Evolutionary conservation across 1,140 invertebrate genomes (phyloP), one percentile per base, ranked within the genome.

Genomic region (Lasaia peninsularis): DNA sequence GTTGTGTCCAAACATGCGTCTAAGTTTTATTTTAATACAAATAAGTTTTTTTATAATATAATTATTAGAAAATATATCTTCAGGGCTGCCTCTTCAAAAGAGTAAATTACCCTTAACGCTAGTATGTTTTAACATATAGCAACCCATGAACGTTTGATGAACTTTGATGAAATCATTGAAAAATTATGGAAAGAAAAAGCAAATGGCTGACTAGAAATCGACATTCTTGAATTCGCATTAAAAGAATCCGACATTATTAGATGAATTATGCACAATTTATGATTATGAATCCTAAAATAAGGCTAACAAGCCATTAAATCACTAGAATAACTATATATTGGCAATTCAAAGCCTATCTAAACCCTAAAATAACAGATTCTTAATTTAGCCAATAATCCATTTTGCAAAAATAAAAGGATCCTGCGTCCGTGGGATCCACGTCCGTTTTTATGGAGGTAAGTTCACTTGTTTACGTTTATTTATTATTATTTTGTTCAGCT

Each of bases 211-310:
- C 78, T 76, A 74, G 66, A 78, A 83, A 79, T 76, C 77, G 76
- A 77, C 83, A 75, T 78, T 78, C 71, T 79, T 56, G 58, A 76
- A 71, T 70, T 75, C 65, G 67, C 73, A 73, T 67, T 67, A 80
- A 75, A 80, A 79, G 63, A 86, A 88, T 86, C 85, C 79, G 72
- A 85, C 82, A 71, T 86, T 79, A 86, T 86, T 81, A 63, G 69
- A 88, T 88, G 83, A 86, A 78, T 81, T 71, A 86, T 86, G 86
- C 78, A 67, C 76, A 77, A 69, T 77, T 78, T 75, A 88, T 88
- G 80, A 80, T 78, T 61, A 86, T 86, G 80, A 86, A 73, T 86
- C 84, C 78, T 80, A 72, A 86, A 88, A 86, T 86, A 86, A 79
- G 75, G 71, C 66, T 75, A 59, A 57, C 63, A 67, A 81, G 70